Evolutionary conservation across 92 coral and sea anemone species (phyloP).

Genomic region (Ricordea florida): DNA sequence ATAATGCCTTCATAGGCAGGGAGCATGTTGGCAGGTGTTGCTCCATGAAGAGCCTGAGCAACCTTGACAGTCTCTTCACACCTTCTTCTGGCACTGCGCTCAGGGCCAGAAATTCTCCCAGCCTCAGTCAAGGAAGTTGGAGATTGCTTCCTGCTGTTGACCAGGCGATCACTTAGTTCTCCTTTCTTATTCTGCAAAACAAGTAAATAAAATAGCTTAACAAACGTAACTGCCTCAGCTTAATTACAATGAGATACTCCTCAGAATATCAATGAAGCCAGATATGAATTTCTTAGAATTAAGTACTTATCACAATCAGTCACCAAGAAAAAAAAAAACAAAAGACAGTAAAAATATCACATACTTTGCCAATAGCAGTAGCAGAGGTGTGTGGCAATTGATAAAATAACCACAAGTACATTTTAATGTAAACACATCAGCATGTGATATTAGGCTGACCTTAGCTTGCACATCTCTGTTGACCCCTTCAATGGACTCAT

Average conservation of each 20-base stretch:
- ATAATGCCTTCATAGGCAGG: conserved; percentile 43
- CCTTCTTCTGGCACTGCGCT: conserved; percentile 10
- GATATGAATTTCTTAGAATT: no score
- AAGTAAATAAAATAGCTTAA: no score
- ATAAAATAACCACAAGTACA: not conserved
- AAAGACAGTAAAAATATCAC: not conserved
- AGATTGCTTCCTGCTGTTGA: not conserved
- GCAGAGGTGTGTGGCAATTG: not conserved
- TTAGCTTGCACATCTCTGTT: not conserved
- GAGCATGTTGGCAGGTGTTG: conserved; percentile 22
- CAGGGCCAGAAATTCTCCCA: conserved; percentile 3
- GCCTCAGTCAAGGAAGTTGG: conserved; percentile 1
- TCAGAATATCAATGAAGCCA: no score
- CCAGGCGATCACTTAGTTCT: not conserved
- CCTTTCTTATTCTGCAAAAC: no score
- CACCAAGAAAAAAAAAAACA: no score
- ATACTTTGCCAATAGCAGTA: not conserved
- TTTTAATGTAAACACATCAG: not conserved
- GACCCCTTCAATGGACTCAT: not conserved
- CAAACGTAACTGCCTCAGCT: no score
- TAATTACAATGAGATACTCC: no score
- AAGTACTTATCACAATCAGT: no score
- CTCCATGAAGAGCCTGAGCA: conserved; percentile 41
- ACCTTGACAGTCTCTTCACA: not conserved
- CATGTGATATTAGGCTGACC: not conserved